Percentiles rank a stretch among this genome's conserved stretches.
phyloP scores from a whole-genome alignment of 2,888 invertebrate species.

The Orthosia incerta region DNA sequence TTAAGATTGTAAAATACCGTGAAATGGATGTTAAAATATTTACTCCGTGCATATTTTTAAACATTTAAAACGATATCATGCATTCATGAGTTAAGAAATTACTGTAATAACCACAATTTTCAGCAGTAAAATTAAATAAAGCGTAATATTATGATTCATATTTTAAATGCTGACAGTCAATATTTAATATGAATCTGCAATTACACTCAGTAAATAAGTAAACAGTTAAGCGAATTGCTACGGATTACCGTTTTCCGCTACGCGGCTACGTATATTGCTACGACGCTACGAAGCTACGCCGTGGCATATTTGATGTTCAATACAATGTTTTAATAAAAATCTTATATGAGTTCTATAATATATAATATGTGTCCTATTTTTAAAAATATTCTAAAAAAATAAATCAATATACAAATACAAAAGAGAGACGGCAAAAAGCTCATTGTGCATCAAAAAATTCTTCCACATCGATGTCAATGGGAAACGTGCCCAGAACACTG shows the following conservation, averaged over 20 bases:
- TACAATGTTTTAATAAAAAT: neutral
- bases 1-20: too few relatives aligned
- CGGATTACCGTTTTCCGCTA: slow-evolving; percentile 37
- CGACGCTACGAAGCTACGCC: slow-evolving; percentile 46
- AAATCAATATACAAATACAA: too few relatives aligned
- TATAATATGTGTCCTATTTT: too few relatives aligned
- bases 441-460: too few relatives aligned
- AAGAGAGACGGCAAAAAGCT: too few relatives aligned
- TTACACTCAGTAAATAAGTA: slow-evolving; percentile 18
- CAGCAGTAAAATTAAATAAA: neutral
- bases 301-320: slow-evolving; percentile 27
- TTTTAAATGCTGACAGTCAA: neutral
- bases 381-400: too few relatives aligned
- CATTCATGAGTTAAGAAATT: neutral
- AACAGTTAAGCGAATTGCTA: slow-evolving; percentile 23
- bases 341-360: too few relatives aligned
- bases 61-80: too few relatives aligned
- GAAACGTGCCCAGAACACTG: too few relatives aligned
- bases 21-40: too few relatives aligned
- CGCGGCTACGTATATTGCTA: slow-evolving; percentile 44
- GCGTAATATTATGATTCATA: neutral
- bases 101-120: neutral
- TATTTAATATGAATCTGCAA: slow-evolving; percentile 10
- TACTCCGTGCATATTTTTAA: too few relatives aligned
- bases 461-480: too few relatives aligned